A percentile compares a stretch with the other conserved stretches of the same genome.
Conservation (phyloP, 2,797 vertebrate genomes). For the Myotis vivesi region DNA sequence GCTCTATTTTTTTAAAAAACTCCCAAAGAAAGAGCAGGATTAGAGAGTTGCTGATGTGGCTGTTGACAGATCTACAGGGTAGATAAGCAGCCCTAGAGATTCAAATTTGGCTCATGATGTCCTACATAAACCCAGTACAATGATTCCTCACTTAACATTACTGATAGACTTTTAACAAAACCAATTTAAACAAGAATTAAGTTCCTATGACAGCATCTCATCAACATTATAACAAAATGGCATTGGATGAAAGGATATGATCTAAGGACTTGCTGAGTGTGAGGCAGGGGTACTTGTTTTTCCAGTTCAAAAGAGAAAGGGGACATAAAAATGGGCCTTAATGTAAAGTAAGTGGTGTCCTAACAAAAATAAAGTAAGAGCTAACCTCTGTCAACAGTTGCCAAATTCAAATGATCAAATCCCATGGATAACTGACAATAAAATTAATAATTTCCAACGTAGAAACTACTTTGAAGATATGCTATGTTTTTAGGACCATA, state of each 20-base stretch:
- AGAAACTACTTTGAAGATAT: neutral
- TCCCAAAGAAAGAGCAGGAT: neutral
- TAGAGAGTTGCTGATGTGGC: neutral
- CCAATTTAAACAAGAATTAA: neutral
- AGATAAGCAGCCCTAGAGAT: neutral
- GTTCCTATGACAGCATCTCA: neutral
- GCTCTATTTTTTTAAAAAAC: neutral
- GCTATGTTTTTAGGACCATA: neutral
- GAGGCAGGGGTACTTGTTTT: neutral
- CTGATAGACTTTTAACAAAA: neutral
- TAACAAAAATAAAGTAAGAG: neutral
- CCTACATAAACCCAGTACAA: neutral
- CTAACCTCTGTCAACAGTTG: neutral
- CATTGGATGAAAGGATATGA: neutral
- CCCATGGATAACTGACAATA: neutral
- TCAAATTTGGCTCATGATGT: neutral
- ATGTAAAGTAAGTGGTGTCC: neutral
- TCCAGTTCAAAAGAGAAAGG: neutral
- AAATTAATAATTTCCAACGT: neutral
- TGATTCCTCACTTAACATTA: neutral
- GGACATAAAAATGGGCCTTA: neutral
- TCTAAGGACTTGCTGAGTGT: neutral
- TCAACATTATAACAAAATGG: neutral
- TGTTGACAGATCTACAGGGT: neutral
- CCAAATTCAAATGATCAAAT: conserved; percentile 3